Conservation (phyloP, 1,140 invertebrate genomes). For the Conus ventricosus region DNA sequence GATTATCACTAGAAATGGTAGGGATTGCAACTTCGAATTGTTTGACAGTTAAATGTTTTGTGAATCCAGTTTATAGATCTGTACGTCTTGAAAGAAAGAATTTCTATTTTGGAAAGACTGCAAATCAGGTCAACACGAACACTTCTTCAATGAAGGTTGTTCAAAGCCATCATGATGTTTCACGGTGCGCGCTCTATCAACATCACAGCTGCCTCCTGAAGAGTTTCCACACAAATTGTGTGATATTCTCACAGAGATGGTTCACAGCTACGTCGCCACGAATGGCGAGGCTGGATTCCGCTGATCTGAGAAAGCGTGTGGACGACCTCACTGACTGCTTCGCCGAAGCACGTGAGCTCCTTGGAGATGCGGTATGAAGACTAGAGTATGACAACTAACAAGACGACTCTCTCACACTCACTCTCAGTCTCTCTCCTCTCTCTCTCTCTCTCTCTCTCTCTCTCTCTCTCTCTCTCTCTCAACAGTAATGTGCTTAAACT, state of each 20-base stretch:
- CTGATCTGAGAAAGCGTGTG: slow-evolving; percentile 46
- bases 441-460: no score
- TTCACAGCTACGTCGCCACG: background rate
- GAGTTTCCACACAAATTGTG: background rate
- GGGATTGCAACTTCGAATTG: background rate
- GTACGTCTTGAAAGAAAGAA: background rate
- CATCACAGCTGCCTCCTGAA: background rate
- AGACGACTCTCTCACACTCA: no score
- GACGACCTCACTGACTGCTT: slow-evolving; percentile 53
- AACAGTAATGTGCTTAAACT: no score
- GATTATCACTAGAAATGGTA: background rate
- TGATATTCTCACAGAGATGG: background rate
- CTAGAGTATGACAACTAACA: no score
- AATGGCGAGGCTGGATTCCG: background rate
- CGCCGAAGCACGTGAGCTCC: slow-evolving; percentile 56
- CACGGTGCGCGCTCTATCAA: background rate
- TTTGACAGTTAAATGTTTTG: background rate
- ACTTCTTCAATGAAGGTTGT: background rate
- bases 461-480: no score
- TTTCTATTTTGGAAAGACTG: background rate
- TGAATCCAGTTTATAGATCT: background rate
- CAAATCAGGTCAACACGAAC: background rate
- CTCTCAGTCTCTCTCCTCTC: no score
- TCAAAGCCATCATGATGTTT: background rate
- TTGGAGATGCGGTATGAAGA: slow-evolving; percentile 59